phyloP scores from a whole-genome alignment of 2,888 invertebrate species.

The Linnaemya vulpina region DNA sequence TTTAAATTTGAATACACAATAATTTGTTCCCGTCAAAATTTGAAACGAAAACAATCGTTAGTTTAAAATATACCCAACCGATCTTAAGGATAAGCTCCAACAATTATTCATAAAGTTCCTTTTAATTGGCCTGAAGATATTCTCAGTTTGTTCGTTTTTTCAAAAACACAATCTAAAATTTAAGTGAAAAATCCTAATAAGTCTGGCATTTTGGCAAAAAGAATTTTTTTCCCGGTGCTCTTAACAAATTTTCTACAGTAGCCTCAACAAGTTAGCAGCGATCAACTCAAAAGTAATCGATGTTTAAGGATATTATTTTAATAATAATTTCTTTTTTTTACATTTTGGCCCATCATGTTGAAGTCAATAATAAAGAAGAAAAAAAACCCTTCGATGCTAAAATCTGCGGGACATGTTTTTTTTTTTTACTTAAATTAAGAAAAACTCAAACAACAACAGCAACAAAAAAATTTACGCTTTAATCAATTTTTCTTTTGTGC shows the following conservation, averaged over 20 bases:
- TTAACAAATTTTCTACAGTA: slow-evolving; percentile 76
- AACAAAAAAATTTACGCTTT: slow-evolving; percentile 80
- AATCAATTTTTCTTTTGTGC: slow-evolving; percentile 76
- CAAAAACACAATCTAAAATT: slow-evolving; percentile 7
- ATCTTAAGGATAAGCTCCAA: slow-evolving; percentile 59
- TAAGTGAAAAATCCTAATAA: slow-evolving; percentile 13
- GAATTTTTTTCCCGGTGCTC: slow-evolving; percentile 41
- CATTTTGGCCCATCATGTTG: slow-evolving; percentile 72
- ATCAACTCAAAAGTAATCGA: slow-evolving; percentile 80
- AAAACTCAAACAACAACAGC: background rate
- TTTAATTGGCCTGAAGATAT: slow-evolving; percentile 50
- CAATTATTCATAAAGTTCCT: slow-evolving; percentile 41
- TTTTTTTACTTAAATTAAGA: slow-evolving; percentile 35
- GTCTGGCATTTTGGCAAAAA: background rate
- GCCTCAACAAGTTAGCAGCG: slow-evolving; percentile 82
- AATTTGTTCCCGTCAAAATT: background rate
- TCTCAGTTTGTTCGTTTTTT: slow-evolving; percentile 10
- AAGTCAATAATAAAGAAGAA: slow-evolving; percentile 77
- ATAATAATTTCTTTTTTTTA: background rate
- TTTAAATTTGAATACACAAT: background rate
- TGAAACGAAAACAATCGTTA: slow-evolving; percentile 16
- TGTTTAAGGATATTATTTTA: slow-evolving; percentile 70
- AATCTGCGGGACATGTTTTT: slow-evolving; percentile 36
- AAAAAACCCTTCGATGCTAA: slow-evolving; percentile 7
- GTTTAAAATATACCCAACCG: slow-evolving; percentile 52